Conservation (phyloP, 2,113 vertebrate species). For the Neopipo cinnamomea region DNA sequence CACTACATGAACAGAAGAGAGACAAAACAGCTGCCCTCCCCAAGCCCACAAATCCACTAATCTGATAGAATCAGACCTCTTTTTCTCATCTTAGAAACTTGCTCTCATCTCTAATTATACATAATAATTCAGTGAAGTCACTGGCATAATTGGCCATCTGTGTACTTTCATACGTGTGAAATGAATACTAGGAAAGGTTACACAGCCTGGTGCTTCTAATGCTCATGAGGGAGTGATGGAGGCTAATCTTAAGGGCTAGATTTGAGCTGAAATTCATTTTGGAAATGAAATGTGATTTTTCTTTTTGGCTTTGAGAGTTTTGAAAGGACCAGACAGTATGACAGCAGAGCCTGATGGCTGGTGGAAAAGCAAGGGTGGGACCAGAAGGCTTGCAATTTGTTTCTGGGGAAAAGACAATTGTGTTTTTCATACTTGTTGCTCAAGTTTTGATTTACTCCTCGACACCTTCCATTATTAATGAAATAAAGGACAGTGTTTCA, state of each 20-base stretch:
- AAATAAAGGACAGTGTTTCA: not conserved
- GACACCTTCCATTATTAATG: not conserved
- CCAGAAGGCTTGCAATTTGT: slow-evolving; percentile 17
- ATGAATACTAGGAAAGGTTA: slow-evolving; percentile 14
- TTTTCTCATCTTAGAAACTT: slow-evolving; percentile 1
- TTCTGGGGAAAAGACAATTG: not conserved
- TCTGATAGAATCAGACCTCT: not conserved
- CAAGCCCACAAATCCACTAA: not conserved
- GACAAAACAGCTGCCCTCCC: not conserved
- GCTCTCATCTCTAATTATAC: slow-evolving; percentile 41
- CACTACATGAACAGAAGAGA: not conserved
- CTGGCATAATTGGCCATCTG: slow-evolving; percentile 68
- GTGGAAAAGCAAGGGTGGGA: not conserved
- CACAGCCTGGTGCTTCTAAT: not conserved
- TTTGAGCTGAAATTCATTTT: slow-evolving; percentile 3
- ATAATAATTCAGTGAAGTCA: slow-evolving; percentile 52
- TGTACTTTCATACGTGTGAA: slow-evolving; percentile 38
- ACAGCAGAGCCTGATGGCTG: not conserved
- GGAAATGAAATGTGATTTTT: slow-evolving; percentile 6
- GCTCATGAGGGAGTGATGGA: not conserved
- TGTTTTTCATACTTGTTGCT: not conserved
- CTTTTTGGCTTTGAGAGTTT: not conserved
- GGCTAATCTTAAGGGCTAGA: not conserved
- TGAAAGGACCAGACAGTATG: not conserved
- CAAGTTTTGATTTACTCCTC: not conserved